Percentiles rank a stretch among this genome's conserved stretches.
These are phyloP conservation scores for Falco rusticolus DNA, from an alignment of 2,797 vertebrate species.

Conservation along the genomic window DNA sequence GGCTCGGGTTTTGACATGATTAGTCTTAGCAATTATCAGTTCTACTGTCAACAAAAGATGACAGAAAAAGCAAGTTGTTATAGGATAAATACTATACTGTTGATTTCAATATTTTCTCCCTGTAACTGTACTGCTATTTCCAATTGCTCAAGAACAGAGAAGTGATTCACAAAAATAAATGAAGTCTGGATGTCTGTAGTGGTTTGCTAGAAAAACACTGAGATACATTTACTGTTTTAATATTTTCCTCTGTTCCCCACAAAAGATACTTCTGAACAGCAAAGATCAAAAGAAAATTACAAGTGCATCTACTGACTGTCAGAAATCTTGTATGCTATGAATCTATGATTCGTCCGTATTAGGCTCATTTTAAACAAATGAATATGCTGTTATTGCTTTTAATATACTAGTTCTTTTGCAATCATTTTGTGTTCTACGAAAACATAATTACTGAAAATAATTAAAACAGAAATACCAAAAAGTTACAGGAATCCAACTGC, in stretches of 20 bases:
- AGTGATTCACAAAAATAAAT: background rate
- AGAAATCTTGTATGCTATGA: background rate
- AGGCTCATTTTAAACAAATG: background rate
- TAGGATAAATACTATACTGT: background rate
- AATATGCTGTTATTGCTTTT: background rate
- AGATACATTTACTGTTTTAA: background rate
- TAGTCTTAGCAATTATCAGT: background rate
- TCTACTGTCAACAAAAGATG: background rate
- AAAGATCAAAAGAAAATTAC: background rate
- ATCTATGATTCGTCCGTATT: background rate
- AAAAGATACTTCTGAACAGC: background rate
- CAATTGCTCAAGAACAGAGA: background rate
- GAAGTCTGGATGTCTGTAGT: background rate
- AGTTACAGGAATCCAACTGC: slow-evolving; percentile 49
- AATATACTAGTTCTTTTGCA: background rate
- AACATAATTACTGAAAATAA: slow-evolving; percentile 35
- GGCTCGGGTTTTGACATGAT: background rate
- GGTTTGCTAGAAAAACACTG: background rate
- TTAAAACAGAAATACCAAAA: slow-evolving; percentile 28
- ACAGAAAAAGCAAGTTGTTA: background rate
- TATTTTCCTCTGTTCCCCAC: background rate
- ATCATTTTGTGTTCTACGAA: slow-evolving; percentile 24
- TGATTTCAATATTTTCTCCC: background rate
- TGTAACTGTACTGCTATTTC: background rate
- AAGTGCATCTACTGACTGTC: background rate